Base-by-base conservation (phyloP, 2,888 invertebrate species). In the Diplazon laetatorius region DNA sequence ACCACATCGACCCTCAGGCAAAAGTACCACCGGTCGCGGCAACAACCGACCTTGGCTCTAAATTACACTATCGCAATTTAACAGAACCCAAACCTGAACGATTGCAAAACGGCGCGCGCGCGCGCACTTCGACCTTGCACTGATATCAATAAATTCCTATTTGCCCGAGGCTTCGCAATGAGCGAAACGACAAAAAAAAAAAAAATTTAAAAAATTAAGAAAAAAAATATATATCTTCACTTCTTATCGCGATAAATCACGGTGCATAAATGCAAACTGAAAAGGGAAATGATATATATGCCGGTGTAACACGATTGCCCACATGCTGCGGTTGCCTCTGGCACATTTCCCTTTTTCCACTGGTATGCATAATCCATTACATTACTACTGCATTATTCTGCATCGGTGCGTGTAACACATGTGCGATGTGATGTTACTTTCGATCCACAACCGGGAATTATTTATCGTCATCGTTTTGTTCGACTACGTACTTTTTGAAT, bases 61-160 rank as follows among this genome's bases (percentile, higher is more conserved):
- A 74, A 78, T 78, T 78, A 63, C 78, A 44, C 73, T 74, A 78
- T 73, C 63, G 73, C 65, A 73, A 65, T 74, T 78, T 78, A 20
- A 78, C n/a, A n/a, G n/a, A n/a, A 50, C 63, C 18, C 68, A 14
- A n/a, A 18, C n/a, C 57, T 35, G 50, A 50, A 68, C 55, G 48
- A 69, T 46, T 72, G 5, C 30, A n/a, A 2, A 5, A 2, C 12
- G 44, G 71, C 71, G 59, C 44, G 48, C 73, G 20, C 48, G 59
- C 50, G 62, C 72, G 63, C 78, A 65, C 73, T 73, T 69, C 77
- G 73, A 78, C 78, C 78, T 78, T 77, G 77, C 30, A 62, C 72
- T 59, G 73, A 78, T 78, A 78, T 78, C 78, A 78, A 78, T 78
- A 78, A 78, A 78, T 78, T 78, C 73, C 78, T 69, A 78, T 78